Conservation (phyloP, 2,888 invertebrate genomes). For the Carpatolechia fugitivella region DNA sequence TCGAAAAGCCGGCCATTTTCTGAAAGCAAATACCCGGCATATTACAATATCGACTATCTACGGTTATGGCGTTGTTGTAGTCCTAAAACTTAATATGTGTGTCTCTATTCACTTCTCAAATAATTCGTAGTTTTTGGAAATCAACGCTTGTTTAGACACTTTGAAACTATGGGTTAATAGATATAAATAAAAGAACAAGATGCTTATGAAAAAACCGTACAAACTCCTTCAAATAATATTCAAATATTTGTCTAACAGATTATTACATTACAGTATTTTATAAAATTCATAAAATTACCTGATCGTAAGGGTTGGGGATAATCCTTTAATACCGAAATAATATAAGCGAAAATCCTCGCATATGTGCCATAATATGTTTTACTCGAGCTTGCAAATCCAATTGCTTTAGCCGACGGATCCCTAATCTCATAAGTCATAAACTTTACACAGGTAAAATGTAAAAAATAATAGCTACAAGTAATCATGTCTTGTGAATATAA, state of each 20-base stretch:
- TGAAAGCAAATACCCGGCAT: conserved; percentile 25
- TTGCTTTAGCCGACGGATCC: conserved; percentile 8
- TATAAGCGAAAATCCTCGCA: conserved; percentile 9
- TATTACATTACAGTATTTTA: too few relatives aligned
- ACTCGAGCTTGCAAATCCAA: conserved; percentile 11
- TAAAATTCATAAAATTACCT: too few relatives aligned
- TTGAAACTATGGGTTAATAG: too few relatives aligned
- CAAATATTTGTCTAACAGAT: too few relatives aligned
- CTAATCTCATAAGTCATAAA: conserved; percentile 18
- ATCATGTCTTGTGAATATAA: too few relatives aligned
- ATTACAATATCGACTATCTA: conserved; percentile 1
- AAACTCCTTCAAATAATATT: too few relatives aligned
- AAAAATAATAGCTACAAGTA: conserved; percentile 22
- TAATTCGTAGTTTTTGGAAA: not conserved
- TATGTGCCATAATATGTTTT: not conserved
- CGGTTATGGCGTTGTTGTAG: not conserved
- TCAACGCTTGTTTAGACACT: too few relatives aligned
- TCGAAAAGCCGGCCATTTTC: conserved; percentile 47
- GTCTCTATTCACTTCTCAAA: not conserved
- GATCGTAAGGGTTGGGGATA: conserved; percentile 10
- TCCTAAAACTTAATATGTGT: not conserved
- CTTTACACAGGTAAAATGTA: conserved; percentile 16
- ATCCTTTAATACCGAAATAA: conserved; percentile 14
- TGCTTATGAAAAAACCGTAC: too few relatives aligned
- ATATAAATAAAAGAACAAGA: too few relatives aligned